Evolutionary conservation across 2,113 vertebrate genomes (phyloP), one percentile per base, ranked within the genome.

Genomic region (Campylomormyrus numenius): DNA sequence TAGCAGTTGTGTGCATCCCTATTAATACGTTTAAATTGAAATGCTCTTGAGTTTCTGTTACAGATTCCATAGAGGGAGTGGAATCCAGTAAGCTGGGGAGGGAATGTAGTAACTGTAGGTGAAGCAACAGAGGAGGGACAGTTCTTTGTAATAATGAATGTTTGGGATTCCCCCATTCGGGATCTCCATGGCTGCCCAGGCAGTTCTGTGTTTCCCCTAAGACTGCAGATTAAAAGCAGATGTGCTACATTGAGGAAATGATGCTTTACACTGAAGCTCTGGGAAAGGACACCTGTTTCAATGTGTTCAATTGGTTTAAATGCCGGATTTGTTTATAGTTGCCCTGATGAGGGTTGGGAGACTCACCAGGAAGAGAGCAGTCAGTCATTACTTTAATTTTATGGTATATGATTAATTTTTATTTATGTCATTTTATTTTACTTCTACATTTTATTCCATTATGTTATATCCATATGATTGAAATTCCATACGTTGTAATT

Each of bases 141-240:
- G 53, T 42, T 58, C 53, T 46, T 58, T 62, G 52, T n/a, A 62
- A 24, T 45, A 58, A 24, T 31, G 62, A 45, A 56, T 45, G 48
- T n/a, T 50, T 85, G 77, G 74, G 31, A 45, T 83, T 89, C 45
- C 62, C 88, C 17, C 42, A 31, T 24, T 21, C 11, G 2, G 52
- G 17, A 45, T 39, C 56, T 45, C 35, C 31, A 10, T 45, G 56
- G 87, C 31, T 6, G 2, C 3, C 1, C 49, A 7, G n/a, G 49
- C 13, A 17, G 9, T 6, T 21, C 85, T 17, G 53, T 66, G 87
- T 0, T 10, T 53, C 31, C 24, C 13, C 85, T 48, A 8, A 56
- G 13, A 15, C 21, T n/a, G 50, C 7, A 42, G 86, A 91, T 90
- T 87, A 88, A 62, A 74, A 49, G 46, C 90, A 91, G 90, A 90